Evolutionary conservation across 1,140 invertebrate genomes (phyloP), one percentile per base, ranked within the genome.

Genomic region (Nephotettix cincticeps): DNA sequence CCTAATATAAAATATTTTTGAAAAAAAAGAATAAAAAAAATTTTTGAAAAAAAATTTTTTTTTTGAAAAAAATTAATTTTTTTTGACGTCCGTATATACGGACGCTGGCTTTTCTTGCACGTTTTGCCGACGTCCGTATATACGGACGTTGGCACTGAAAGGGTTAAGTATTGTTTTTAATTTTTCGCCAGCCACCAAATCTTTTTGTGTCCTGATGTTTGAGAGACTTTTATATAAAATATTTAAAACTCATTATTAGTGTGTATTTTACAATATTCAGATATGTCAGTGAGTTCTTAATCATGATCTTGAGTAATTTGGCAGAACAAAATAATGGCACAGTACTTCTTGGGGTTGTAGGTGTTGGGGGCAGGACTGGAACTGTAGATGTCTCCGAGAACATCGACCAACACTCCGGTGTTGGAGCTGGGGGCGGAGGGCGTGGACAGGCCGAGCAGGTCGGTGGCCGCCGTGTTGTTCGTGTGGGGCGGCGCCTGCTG

Each of bases 361-460:
- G 84, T 85, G 32, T 75, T 75, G 78, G 87, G 85, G 75, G 86
- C 85, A 68, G 81, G 80, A 72, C 84, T 88, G 45, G 70, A 76
- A 61, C 40, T 56, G 78, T 95, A 95, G 71, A 95, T 87, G 81
- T 96, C 94, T 27, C 94, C 94, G 61, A 97, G 84, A 21, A 97
- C 93, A 83, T 97, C 95, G n/a, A 96, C 86, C 63, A 97, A 82
- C n/a, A 90, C 86, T 64, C 88, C 89, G 70, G 91, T 89, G 77
- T 88, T 89, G 30, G 86, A 90, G 78, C 86, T 87, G 76, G 83
- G 88, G 72, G 87, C 86, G 68, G 93, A 91, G 43, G 93, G 92
- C 47, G 93, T 93, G 23, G 92, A 93, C 32, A 96, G 80, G 29
- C 93, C 93, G 17, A 95, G 82, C n/a, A 96, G 84, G 85, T 95